Evolutionary conservation across 2,888 invertebrate species (phyloP), one percentile per base, ranked within the genome.

Genomic region (Scotopteryx bipunctaria): DNA sequence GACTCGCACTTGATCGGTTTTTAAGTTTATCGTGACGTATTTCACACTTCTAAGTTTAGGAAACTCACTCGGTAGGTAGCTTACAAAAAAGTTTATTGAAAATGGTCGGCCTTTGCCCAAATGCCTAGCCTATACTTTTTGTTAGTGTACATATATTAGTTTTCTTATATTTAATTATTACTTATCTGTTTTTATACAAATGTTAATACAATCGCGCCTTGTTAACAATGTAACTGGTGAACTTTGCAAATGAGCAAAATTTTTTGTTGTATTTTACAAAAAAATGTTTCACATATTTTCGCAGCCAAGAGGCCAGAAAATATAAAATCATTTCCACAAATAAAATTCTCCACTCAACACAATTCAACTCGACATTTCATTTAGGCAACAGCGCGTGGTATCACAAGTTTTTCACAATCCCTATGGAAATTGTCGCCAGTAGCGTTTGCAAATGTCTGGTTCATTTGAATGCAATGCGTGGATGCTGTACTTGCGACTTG

Each of bases 381-480:
- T 54, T 48, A 36, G 41, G 44, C 31, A 49, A 41, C 54, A 61
- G 32, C 45, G 41, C 23, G 50, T 54, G 47, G 55, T 55, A 55
- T 58, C 55, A 47, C 60, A 56, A 61, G 59, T 57, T 58, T 59
- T 59, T 58, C 55, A 40, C 57, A 57, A 58, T 59, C 36, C 51
- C 49, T 49, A 59, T 57, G 54, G 59, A 62, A 62, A 62, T 62
- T 41, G 53, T 56, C 46, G 49, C 55, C 59, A 54, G 46, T 42
- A 47, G 46, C 56, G 43, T 53, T 55, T 57, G 54, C 61, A 55
- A 57, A 59, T 55, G 56, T 55, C 56, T 45, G 47, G 55, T 71
- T 71, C 67, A 71, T 73, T 73, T 70, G 61, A 67, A 72, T 72
- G 69, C 75, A 66, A 58, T 65, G 59, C 66, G 63, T 61, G 55